Evolutionary conservation across 2,113 vertebrate genomes (phyloP), one percentile per base, ranked within the genome.

Genomic region (Eudyptes chrysolophus): DNA sequence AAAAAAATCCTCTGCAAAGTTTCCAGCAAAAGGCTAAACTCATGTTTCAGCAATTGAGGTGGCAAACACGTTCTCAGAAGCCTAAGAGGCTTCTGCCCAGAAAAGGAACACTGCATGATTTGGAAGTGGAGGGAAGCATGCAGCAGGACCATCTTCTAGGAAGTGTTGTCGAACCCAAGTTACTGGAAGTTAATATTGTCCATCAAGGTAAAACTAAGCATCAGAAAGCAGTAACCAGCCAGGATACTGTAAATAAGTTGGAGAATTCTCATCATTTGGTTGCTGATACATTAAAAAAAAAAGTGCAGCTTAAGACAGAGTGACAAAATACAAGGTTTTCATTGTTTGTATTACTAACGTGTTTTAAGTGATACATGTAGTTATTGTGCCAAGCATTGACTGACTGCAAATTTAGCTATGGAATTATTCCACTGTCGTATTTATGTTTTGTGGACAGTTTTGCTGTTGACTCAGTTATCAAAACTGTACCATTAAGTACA

Each of bases 51-150:
- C n/a, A 87, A 26, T 0, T 68, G 72, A 93, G 36, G 40, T 48
- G 51, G 68, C 44, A 64, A 78, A 52, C 7, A 49, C 0, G 0
- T 55, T 71, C 40, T 54, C 34, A 42, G 62, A 57, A 70, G 46
- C 0, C 0, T 11, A 84, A 55, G 57, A 82, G 22, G 30, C 1
- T 0, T 48, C 81, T 91, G 69, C 16, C 20, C 57, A 57, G 52
- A 22, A 44, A 38, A 55, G 32, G 64, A 77, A n/a, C 32, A 61
- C 0, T 0, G 1, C 1, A 1, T 6, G 64, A 32, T 38, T 8
- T 52, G 65, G 38, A 86, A 69, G 30, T 0, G 2, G 12, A 72
- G 6, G 26, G 44, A 89, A 65, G 70, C 14, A 32, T 8, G 13
- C 55, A 65, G 62, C 30, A 57, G 52, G 32, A n/a, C 26, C 18